phyloP scores from a whole-genome alignment of 2,797 vertebrate genomes.

The Capromys pilorides region DNA sequence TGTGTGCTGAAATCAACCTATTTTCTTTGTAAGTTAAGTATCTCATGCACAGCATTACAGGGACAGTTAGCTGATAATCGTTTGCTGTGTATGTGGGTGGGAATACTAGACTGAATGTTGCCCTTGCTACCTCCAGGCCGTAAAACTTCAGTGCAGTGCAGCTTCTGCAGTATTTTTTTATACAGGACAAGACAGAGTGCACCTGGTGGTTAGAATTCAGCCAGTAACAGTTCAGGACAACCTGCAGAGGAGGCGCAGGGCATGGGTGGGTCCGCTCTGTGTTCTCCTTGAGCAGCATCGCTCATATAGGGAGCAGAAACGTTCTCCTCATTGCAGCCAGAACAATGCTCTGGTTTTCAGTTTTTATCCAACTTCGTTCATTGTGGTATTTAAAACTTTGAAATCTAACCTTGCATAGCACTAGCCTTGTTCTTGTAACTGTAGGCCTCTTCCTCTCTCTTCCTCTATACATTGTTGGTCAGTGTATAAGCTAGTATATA shows the following conservation, averaged over 20 bases:
- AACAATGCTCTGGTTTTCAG: not conserved
- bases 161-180: not conserved
- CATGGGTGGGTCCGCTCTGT: not conserved
- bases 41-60: no score
- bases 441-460: not conserved
- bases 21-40: no score
- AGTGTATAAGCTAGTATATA: not conserved
- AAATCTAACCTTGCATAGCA: not conserved
- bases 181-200: not conserved
- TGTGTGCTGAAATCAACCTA: no score
- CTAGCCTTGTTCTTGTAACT: not conserved
- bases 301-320: not conserved
- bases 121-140: not conserved
- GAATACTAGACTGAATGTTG: not conserved
- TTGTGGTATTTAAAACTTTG: not conserved
- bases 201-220: not conserved
- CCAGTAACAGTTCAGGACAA: not conserved
- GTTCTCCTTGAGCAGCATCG: not conserved
- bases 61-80: not conserved
- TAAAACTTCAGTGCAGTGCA: not conserved
- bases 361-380: not conserved
- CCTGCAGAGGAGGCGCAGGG: not conserved
- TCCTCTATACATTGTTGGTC: not conserved
- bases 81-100: not conserved
- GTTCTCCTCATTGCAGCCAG: conserved; percentile 13